Base-by-base conservation (phyloP, 2,888 invertebrate genomes). In the Drosophila kokeensis region DNA sequence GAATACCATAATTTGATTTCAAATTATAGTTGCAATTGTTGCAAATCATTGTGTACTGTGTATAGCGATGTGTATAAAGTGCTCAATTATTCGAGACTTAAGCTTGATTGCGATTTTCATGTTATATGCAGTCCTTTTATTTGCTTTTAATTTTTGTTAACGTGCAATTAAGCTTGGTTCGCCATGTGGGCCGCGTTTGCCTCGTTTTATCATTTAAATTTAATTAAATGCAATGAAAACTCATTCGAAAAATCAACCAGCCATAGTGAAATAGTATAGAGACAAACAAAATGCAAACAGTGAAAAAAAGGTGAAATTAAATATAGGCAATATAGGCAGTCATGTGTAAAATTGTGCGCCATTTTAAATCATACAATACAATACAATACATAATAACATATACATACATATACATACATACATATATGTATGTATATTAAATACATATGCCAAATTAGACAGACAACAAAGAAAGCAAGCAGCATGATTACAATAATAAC, bases 281-380 rank as follows among this genome's bases (percentile, higher is more conserved):
- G 68, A 79, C 79, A 85, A 89, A 85, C 80, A 89, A 89, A 89
- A 86, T 86, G 85, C 85, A 86, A 86, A 89, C 90, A 86, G 85
- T 86, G 85, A 86, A 86, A 86, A 45, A 86, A 86, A 89, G 85
- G 85, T 86, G 85, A 86, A 86, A 86, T 89, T 86, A 86, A 86
- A 89, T 86, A 86, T 86, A 86, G 89, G 88, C 90, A 89, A 86
- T 82, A 84, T 76, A 81, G 81, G 89, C 87, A 87, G 79, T 84
- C 87, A 79, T 84, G 87, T 90, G 90, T 89, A 87, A 90, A 90
- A 88, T 90, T 89, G 83, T 89, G 78, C 79, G 89, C 89, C 90
- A 74, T 76, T 76, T 87, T 79, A 90, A 90, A 73, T 76, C 71
- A 82, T 71, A 81, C 60, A 72, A 67, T 71, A 78, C 60, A 72